Percentiles rank a stretch among this genome's conserved stretches.
These are phyloP conservation scores for Pipa parva DNA, from an alignment of 2,113 vertebrate genomes.

Conservation along the genomic window DNA sequence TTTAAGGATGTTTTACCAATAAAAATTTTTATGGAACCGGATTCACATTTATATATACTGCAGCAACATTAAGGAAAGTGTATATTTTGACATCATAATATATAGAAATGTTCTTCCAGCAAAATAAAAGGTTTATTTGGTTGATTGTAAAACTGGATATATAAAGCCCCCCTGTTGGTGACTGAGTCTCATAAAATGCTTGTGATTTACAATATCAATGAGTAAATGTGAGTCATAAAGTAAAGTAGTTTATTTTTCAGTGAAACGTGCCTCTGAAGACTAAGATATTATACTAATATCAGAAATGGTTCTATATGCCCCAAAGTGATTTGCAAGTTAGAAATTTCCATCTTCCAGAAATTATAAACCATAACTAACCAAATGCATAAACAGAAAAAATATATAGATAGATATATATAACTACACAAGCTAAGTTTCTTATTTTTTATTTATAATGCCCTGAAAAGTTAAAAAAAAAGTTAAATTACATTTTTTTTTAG, in stretches of 20 bases:
- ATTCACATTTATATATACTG: constrained; percentile 20
- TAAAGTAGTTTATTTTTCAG: constrained; percentile 1
- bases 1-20: constrained; percentile 31
- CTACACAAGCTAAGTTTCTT: neutral
- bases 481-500: neutral
- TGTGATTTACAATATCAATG: constrained; percentile 11
- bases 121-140: constrained; percentile 35
- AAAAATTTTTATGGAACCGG: constrained; percentile 25
- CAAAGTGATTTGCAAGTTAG: neutral
- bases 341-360: neutral
- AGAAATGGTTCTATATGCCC: neutral
- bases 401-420: no score
- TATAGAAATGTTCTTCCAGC: constrained; percentile 30
- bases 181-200: constrained; percentile 1
- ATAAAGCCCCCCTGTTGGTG: constrained; percentile 16
- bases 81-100: constrained; percentile 28
- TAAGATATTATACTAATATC: neutral
- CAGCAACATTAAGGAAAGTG: constrained; percentile 12
- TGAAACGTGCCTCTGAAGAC: neutral
- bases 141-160: constrained; percentile 24
- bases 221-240: constrained; percentile 12
- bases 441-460: neutral
- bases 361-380: neutral
- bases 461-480: neutral
- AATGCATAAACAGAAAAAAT: neutral